Base-by-base conservation (phyloP, 2,113 vertebrate species). In the Acanthochromis polyacanthus region DNA sequence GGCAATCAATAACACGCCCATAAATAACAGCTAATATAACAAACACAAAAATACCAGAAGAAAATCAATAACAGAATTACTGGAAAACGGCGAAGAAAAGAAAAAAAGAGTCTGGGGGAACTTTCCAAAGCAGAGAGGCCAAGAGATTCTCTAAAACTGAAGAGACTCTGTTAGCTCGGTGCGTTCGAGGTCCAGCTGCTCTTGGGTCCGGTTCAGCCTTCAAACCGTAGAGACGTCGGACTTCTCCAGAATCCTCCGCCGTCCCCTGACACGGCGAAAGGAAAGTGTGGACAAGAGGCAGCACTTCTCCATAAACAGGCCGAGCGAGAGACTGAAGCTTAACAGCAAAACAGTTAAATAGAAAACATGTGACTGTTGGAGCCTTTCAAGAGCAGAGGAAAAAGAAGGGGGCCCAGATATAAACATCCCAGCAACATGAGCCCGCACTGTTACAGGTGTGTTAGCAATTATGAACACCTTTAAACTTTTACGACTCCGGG, bases 391-490 rank as follows among this genome's bases (percentile, higher is more conserved):
- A 78, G 60, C 45, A 81, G 68, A 82, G 77, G 81, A 78, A 78
- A 84, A 77, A 61, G 57, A 80, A 51, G 48, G 84, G 73, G 88
- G 82, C 80, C 87, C 70, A 75, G 78, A 91, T 90, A 88, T 89
- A 93, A 93, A 91, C 91, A 87, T 85, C 72, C 58, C 75, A 71
- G 85, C 70, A 88, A 89, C 75, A 87, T 68, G 84, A 93, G 78
- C 79, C 83, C 38, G 52, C 63, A 82, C 75, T 84, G 81, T 88
- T 93, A 93, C 92, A 95, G 93, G 94, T 95, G 94, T 95, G 93
- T 93, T 94, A 93, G 89, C 90, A 93, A 94, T 95, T 95, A 94
- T 88, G 83, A 80, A 84, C 80, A 87, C 88, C 88, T 94, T 89
- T 93, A 89, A 94, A 94, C 80, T 88, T 93, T 88, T 93, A 93